Evolutionary conservation across 2,888 invertebrate genomes (phyloP).

Genomic region (Proisotoma minuta): DNA sequence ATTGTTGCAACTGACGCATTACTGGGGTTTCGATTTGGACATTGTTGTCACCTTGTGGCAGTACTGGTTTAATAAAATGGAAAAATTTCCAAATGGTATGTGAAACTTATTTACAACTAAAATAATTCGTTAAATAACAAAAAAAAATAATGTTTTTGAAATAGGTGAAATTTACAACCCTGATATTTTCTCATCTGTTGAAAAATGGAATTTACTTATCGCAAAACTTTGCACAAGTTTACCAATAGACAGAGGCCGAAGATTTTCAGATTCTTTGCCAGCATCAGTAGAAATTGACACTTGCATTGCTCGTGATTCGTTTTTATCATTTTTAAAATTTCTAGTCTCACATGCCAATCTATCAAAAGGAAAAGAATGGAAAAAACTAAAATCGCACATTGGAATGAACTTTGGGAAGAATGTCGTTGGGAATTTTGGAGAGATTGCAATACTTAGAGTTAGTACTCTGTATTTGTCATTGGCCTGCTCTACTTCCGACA

Average conservation of each 20-base stretch:
- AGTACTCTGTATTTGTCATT: slow-evolving; percentile 32
- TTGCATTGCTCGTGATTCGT: slow-evolving; percentile 22
- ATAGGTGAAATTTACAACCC: slow-evolving; percentile 23
- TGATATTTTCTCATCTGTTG: slow-evolving; percentile 27
- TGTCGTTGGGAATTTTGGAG: slow-evolving; percentile 25
- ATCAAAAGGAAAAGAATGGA: slow-evolving; percentile 24
- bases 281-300: not conserved
- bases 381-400: slow-evolving; percentile 34
- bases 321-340: slow-evolving; percentile 32
- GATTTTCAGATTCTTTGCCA: too few relatives aligned
- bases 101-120: not conserved
- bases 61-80: slow-evolving; percentile 34
- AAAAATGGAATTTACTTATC: slow-evolving; percentile 35
- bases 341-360: slow-evolving; percentile 18
- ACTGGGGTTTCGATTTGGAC: slow-evolving; percentile 41
- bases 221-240: not conserved
- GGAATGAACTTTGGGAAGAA: slow-evolving; percentile 29
- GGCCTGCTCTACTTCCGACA: slow-evolving; percentile 8
- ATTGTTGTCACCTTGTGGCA: slow-evolving; percentile 28
- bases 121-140: too few relatives aligned
- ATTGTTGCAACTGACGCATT: slow-evolving; percentile 18
- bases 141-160: too few relatives aligned
- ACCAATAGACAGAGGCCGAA: not conserved
- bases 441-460: slow-evolving; percentile 36
- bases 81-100: slow-evolving; percentile 34